A percentile compares a stretch with the other conserved stretches of the same genome.
Evolutionary conservation across 1,140 invertebrate genomes (phyloP).

Genomic region (Hylyphantes graminicola): DNA sequence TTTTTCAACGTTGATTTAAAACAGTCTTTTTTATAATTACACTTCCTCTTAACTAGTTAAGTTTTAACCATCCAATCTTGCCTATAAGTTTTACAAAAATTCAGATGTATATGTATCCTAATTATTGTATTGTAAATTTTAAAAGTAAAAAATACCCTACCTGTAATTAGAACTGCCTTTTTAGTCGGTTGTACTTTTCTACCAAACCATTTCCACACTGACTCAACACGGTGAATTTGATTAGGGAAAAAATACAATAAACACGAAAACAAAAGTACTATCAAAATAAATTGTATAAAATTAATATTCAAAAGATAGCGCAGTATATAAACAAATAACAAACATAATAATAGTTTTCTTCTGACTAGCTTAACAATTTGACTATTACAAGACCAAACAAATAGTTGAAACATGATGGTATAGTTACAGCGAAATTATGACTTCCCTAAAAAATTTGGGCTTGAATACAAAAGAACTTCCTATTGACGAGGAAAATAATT

Average conservation of each 20-base stretch:
- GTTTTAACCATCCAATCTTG: no score
- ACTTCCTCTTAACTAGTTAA: no score
- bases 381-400: not conserved
- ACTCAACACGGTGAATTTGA: not conserved
- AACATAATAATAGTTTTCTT: not conserved
- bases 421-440: no score
- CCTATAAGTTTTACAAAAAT: no score
- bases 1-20: no score
- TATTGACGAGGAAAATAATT: no score
- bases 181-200: not conserved
- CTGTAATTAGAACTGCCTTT: slow-evolving; percentile 20
- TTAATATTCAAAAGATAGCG: not conserved
- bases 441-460: no score
- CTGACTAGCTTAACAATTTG: not conserved
- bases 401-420: no score
- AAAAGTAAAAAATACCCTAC: not conserved
- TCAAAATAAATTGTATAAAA: not conserved
- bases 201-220: not conserved
- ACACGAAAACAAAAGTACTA: not conserved
- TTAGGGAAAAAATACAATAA: not conserved
- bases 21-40: no score
- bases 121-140: not conserved
- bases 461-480: no score
- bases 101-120: no score
- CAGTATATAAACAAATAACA: not conserved